Conservation (phyloP, 2,888 invertebrate species). For the Ochropacha duplaris region DNA sequence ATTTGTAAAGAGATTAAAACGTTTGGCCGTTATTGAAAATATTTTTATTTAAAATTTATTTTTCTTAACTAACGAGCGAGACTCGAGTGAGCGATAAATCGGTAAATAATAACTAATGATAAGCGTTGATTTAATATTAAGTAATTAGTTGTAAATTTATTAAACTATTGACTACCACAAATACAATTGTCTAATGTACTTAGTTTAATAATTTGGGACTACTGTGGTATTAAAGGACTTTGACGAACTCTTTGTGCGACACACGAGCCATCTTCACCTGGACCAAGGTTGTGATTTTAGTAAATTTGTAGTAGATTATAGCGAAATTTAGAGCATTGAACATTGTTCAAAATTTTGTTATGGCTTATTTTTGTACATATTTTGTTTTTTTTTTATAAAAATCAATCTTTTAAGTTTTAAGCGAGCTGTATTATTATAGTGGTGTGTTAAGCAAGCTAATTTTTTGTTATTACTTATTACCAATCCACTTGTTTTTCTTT, state of each 20-base stretch:
- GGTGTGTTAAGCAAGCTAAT: background rate
- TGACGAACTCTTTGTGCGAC: constrained; percentile 50
- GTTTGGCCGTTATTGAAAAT: constrained; percentile 77
- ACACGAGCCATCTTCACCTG: constrained; percentile 37
- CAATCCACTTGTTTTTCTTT: too few relatives aligned
- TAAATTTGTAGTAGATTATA: constrained; percentile 10
- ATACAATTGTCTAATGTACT: constrained; percentile 33
- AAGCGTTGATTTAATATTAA: constrained; percentile 72
- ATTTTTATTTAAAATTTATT: constrained; percentile 74
- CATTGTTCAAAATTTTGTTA: constrained; percentile 15
- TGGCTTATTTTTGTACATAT: constrained; percentile 9
- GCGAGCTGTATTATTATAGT: background rate
- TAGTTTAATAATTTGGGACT: constrained; percentile 22
- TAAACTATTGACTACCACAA: constrained; percentile 57
- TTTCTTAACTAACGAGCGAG: constrained; percentile 59
- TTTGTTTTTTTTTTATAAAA: constrained; percentile 7
- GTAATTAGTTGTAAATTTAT: constrained; percentile 39
- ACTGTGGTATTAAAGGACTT: constrained; percentile 50
- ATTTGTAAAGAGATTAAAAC: constrained; percentile 76
- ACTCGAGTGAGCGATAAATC: constrained; percentile 64
- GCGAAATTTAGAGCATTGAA: constrained; percentile 23
- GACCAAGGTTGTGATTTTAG: constrained; percentile 61
- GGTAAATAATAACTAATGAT: constrained; percentile 46
- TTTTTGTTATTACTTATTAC: too few relatives aligned
- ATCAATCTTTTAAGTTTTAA: background rate